Evolutionary conservation across 2,888 invertebrate genomes (phyloP).

Genomic region (Lepeophtheirus nordmannii): DNA sequence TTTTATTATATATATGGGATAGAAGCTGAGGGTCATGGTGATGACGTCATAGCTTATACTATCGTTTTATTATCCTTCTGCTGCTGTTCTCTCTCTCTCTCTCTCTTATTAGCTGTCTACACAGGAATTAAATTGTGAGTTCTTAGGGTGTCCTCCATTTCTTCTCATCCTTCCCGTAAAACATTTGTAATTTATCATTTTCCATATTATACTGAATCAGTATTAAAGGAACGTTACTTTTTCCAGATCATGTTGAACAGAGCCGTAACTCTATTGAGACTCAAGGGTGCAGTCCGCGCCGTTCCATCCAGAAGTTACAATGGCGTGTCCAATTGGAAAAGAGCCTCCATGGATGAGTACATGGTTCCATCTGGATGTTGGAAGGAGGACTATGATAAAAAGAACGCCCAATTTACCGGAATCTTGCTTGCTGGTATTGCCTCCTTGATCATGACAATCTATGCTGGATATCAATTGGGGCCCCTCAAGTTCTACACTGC

Average conservation of each 20-base stretch:
- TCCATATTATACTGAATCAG: no score
- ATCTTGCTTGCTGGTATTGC: neutral
- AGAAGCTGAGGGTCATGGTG: no score
- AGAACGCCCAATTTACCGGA: neutral
- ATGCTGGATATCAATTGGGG: neutral
- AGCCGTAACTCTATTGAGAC: neutral
- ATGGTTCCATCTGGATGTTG: neutral
- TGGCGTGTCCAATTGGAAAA: neutral
- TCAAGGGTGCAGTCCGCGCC: neutral
- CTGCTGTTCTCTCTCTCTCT: no score
- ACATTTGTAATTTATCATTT: no score
- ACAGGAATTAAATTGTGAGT: no score
- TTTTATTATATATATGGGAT: no score
- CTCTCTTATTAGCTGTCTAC: no score
- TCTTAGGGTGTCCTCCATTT: no score
- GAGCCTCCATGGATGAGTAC: conserved; percentile 4
- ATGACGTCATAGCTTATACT: no score
- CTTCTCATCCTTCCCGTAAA: no score
- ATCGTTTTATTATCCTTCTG: no score
- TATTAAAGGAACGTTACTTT: no score
- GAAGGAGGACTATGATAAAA: neutral
- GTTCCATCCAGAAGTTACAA: neutral
- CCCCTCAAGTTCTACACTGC: conserved; percentile 1
- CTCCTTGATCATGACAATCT: neutral
- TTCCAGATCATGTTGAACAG: neutral